Evolutionary conservation across 2,113 vertebrate species (phyloP), one percentile per base, ranked within the genome.

Genomic region (Channa maculata): DNA sequence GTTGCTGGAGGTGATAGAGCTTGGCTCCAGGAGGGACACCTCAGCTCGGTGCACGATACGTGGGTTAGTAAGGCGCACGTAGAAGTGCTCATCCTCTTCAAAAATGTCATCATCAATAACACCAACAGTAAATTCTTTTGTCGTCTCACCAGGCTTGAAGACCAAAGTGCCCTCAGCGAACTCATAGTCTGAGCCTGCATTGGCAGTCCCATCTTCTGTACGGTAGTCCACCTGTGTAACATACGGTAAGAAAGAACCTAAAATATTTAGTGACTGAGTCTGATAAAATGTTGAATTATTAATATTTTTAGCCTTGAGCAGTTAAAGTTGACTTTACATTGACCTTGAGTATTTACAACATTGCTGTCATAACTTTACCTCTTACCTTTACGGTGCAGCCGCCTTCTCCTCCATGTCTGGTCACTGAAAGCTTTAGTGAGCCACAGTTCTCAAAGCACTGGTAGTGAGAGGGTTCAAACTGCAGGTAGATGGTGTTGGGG

Each of bases 401-500:
- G 2, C 83, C 85, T 39, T 96, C 94, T 34, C 94, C 95, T 36
- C 95, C 94, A 39, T 92, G 92, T 3, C 95, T 90, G 15, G 67
- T 86, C 41, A 95, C 93, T 0, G 93, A 90, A 71, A 96, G 86
- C 73, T 94, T 94, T 5, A 96, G 88, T 0, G 95, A 95, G 53
- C 95, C 95, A 9, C 95, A 96, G 88, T 96, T 96, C 90, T 96
- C 95, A 34, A 96, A 95, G 87, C 95, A 96, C 77, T 96, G 95
- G 82, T 96, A 96, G 79, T 94, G 93, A 2, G 89, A 92, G 2
- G 92, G 91, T 5, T 96, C 94, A 55, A 96, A 96, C 88, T 94
- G 92, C n/a, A 96, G 65, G 71, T 93, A 94, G 67, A 95, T 93
- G 68, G 94, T 95, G 69, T 92, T 90, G 55, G 94, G 95, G 53